Conservation (phyloP, 2,113 vertebrate species). For the Esox niger region DNA sequence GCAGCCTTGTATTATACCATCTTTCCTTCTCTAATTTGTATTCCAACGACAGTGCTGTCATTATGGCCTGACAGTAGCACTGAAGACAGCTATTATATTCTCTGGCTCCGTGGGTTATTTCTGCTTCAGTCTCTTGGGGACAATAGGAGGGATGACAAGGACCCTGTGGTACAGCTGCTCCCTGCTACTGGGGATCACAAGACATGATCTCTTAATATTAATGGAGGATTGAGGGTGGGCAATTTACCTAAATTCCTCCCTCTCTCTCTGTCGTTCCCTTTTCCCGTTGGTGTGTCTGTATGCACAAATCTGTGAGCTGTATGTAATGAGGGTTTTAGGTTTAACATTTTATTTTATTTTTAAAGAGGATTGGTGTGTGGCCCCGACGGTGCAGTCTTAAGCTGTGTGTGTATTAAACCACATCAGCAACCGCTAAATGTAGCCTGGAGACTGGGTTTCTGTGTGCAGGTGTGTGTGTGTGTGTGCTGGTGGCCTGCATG, state of each 20-base stretch:
- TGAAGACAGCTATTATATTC: neutral
- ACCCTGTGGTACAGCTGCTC: neutral
- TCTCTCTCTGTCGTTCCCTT: neutral
- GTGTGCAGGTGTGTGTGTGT: neutral
- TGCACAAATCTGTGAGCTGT: slow-evolving; percentile 24
- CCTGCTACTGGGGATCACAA: neutral
- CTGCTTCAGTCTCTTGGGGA: no score
- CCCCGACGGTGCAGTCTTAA: slow-evolving; percentile 17
- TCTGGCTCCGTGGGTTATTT: neutral
- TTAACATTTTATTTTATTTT: slow-evolving; percentile 6
- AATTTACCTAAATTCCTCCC: neutral
- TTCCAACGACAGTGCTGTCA: neutral
- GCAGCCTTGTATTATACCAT: neutral
- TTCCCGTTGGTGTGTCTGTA: neutral
- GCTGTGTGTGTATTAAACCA: slow-evolving; percentile 7
- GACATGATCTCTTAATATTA: neutral
- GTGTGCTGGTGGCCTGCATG: no score
- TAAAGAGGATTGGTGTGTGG: slow-evolving; percentile 33
- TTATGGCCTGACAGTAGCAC: neutral
- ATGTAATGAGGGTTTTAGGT: slow-evolving; percentile 38
- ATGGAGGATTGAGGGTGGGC: no score
- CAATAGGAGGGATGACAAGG: neutral
- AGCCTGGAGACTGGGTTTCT: neutral
- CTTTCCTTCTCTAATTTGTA: neutral
- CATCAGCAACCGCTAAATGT: neutral